Evolutionary conservation across 1,140 invertebrate species (phyloP).

Genomic region (Hyles euphorbiae): DNA sequence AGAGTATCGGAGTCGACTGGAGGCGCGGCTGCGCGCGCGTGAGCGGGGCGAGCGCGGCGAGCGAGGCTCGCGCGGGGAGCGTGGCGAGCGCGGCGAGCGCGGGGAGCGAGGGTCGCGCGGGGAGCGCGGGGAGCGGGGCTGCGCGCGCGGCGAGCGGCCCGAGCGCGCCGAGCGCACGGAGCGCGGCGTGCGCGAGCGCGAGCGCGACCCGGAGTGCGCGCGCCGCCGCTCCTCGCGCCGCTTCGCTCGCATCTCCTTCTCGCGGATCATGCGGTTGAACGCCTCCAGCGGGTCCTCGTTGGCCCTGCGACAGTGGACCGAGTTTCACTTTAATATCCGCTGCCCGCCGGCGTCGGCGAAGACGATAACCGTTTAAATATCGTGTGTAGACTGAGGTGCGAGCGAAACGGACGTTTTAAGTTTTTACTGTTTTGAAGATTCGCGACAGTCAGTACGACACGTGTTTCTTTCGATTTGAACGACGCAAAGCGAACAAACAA

Average conservation of each 20-base stretch:
- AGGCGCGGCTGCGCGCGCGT: slow-evolving; percentile 50
- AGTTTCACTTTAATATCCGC: too few relatives aligned
- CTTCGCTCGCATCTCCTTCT: slow-evolving; percentile 86
- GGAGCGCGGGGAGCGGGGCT: slow-evolving; percentile 31
- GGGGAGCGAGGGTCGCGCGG: slow-evolving; percentile 19
- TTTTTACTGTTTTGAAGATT: neutral
- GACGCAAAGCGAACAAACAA: too few relatives aligned
- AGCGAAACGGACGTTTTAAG: slow-evolving; percentile 11
- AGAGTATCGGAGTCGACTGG: slow-evolving; percentile 61
- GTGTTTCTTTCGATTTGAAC: neutral
- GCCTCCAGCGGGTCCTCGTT: slow-evolving; percentile 23
- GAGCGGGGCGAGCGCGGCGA: slow-evolving; percentile 32
- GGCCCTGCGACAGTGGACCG: slow-evolving; percentile 17
- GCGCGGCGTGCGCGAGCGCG: slow-evolving; percentile 44
- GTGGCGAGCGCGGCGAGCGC: slow-evolving; percentile 25
- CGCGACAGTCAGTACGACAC: neutral
- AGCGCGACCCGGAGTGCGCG: slow-evolving; percentile 41
- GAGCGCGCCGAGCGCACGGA: slow-evolving; percentile 32
- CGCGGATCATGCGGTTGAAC: slow-evolving; percentile 84
- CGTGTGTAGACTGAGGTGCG: neutral
- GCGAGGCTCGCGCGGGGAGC: slow-evolving; percentile 29
- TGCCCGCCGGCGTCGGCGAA: too few relatives aligned
- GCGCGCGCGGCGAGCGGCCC: slow-evolving; percentile 35
- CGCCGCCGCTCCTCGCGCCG: slow-evolving; percentile 79
- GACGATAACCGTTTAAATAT: too few relatives aligned